A percentile compares a stretch with the other conserved stretches of the same genome.
Conservation (phyloP, 2,113 vertebrate genomes). For the Excalfactoria chinensis region DNA sequence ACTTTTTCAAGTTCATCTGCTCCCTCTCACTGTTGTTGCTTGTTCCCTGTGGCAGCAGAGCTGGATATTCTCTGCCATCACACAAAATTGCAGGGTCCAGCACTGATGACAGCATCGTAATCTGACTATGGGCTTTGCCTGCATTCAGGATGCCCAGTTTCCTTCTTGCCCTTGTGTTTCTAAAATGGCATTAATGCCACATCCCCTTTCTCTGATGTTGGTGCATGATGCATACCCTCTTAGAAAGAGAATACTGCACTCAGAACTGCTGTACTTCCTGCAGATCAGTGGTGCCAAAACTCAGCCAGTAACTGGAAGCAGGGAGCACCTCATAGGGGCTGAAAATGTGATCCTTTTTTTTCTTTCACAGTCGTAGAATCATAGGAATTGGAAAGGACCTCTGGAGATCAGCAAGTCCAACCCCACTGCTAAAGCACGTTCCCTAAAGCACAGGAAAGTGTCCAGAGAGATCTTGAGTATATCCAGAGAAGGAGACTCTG, state of each 20-base stretch:
- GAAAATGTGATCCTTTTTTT: fast-evolving
- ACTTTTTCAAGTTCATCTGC: fast-evolving
- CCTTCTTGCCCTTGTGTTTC: fast-evolving
- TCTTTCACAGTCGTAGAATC: neutral
- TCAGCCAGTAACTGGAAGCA: neutral
- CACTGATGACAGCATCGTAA: fast-evolving
- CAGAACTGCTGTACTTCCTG: fast-evolving
- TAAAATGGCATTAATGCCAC: fast-evolving
- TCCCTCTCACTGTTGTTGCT: neutral
- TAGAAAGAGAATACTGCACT: neutral
- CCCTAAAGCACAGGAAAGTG: too few species aligned
- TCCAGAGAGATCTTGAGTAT: too few species aligned
- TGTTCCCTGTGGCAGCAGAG: fast-evolving
- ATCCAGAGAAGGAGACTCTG: too few species aligned
- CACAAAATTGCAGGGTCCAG: too few species aligned
- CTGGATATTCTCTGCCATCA: neutral
- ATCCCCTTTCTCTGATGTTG: neutral
- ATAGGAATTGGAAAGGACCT: too few species aligned
- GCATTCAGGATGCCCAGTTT: neutral
- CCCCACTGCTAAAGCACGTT: too few species aligned
- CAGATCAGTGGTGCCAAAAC: neutral
- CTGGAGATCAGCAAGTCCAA: too few species aligned
- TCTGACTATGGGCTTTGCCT: fast-evolving
- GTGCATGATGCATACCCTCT: neutral
- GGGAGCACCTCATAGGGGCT: neutral